Evolutionary conservation across 2,113 vertebrate genomes (phyloP), one percentile per base, ranked within the genome.

Genomic region (Lophotis ruficrista): DNA sequence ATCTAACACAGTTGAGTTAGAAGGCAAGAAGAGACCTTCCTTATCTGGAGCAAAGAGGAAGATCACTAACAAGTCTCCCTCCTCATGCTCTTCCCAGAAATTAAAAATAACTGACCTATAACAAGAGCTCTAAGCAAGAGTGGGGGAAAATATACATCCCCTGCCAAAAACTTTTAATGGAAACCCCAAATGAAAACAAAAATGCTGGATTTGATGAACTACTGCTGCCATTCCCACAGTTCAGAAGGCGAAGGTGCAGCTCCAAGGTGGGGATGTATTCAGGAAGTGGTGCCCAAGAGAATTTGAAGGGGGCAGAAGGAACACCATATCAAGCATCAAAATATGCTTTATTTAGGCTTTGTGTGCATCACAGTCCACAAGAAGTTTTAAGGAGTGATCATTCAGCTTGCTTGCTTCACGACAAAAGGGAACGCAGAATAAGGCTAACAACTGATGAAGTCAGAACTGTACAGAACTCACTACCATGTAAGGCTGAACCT

Each of bases 111-210:
- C 31, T 73, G 11, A 45, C 13, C 33, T 50, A 19, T n/a, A 48
- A 60, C 9, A 72, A 56, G 16, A 69, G 13, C 7, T 12, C 10
- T 61, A 4, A 27, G 33, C 6, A 83, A 50, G 24, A 14, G 18
- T 33, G 3, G 5, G 16, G 58, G 6, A 9, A 78, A 75, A 53
- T 0, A 1, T 22, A 20, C 31, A 60, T n/a, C 5, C 6, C 13
- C 19, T 58, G 62, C 16, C 37, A 62, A 37, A 2, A 37, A 9
- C 6, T 94, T 89, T 68, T 51, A 76, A 66, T 53, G 12, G 8
- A 72, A 80, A 77, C 16, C 35, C 7, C 13, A 92, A 83, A 79
- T 7, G 21, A 31, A 84, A 91, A 68, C 11, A 73, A 81, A 91
- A 30, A 6, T 11, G 11, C 12, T 1, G 0, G 10, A n/a, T 70